phyloP scores from a whole-genome alignment of 2,113 vertebrate genomes.

The Zonotrichia leucophrys region DNA sequence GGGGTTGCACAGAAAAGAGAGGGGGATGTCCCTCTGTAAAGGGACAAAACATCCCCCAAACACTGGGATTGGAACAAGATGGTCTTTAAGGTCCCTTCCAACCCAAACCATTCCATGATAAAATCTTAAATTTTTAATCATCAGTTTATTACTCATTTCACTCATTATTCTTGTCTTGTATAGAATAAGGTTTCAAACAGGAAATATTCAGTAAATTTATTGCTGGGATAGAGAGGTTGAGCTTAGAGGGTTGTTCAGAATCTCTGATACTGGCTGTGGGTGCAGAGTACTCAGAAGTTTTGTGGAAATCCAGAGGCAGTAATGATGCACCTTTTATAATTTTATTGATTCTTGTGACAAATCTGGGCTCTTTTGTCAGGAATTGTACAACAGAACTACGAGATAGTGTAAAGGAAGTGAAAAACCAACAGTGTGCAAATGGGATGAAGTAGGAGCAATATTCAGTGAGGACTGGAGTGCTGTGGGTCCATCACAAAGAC shows the following conservation, averaged over 20 bases:
- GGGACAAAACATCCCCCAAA: not conserved
- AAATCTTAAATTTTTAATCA: not conserved
- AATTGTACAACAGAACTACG: not conserved
- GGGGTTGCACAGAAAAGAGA: not conserved
- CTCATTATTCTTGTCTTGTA: not conserved
- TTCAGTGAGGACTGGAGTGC: not conserved
- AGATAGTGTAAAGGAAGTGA: not conserved
- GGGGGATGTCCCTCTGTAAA: not conserved
- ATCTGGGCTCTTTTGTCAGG: not conserved
- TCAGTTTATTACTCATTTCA: not conserved
- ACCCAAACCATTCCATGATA: not conserved
- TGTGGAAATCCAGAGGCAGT: not conserved
- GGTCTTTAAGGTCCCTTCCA: not conserved
- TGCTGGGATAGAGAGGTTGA: not conserved
- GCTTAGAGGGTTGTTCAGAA: not conserved
- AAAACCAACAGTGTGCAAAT: not conserved
- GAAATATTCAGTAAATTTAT: not conserved
- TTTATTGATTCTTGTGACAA: not conserved
- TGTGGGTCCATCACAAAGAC: not conserved
- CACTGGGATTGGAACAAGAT: not conserved
- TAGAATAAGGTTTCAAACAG: not conserved
- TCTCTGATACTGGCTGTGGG: not conserved
- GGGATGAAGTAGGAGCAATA: not conserved
- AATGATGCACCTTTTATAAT: not conserved
- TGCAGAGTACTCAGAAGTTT: not conserved